These are phyloP conservation scores for Cryptosula pallasiana DNA, from an alignment of 2,888 invertebrate species.

Conservation along the genomic window DNA sequence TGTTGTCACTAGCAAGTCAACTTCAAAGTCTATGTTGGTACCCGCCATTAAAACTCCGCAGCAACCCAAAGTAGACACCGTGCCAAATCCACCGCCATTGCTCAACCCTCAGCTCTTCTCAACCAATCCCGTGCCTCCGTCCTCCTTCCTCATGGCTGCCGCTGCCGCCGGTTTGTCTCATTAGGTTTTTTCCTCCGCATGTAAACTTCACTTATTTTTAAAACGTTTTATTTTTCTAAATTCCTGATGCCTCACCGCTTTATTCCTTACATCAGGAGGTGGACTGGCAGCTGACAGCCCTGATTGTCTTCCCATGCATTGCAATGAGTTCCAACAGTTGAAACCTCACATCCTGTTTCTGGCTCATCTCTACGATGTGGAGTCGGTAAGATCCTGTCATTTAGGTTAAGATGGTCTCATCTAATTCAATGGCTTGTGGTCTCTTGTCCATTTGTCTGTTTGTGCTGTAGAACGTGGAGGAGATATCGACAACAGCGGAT, in stretches of 20 bases:
- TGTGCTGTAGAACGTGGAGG: slow-evolving; percentile 38
- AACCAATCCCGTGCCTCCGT: slow-evolving; percentile 36
- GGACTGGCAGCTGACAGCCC: slow-evolving; percentile 46
- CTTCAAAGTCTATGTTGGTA: not conserved
- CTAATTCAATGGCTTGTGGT: not conserved
- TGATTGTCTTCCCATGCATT: slow-evolving; percentile 41
- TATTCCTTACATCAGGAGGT: no score
- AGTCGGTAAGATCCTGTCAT: slow-evolving; percentile 42
- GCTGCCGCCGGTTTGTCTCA: slow-evolving; percentile 40
- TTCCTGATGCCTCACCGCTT: no score
- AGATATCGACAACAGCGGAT: slow-evolving; percentile 42
- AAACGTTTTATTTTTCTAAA: no score
- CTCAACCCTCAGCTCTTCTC: slow-evolving; percentile 27
- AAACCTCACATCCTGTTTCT: slow-evolving; percentile 44
- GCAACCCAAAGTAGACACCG: not conserved
- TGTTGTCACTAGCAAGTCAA: not conserved
- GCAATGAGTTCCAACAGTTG: slow-evolving; percentile 40
- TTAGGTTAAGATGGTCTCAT: not conserved
- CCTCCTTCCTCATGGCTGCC: slow-evolving; percentile 39
- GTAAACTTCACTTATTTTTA: no score
- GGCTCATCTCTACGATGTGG: slow-evolving; percentile 44
- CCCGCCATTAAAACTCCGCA: not conserved
- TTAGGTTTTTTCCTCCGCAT: no score
- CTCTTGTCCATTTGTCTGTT: not conserved
- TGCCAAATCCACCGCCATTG: slow-evolving; percentile 36